phyloP scores from a whole-genome alignment of 2,888 invertebrate species.

The Tanytarsus gracilentus region DNA sequence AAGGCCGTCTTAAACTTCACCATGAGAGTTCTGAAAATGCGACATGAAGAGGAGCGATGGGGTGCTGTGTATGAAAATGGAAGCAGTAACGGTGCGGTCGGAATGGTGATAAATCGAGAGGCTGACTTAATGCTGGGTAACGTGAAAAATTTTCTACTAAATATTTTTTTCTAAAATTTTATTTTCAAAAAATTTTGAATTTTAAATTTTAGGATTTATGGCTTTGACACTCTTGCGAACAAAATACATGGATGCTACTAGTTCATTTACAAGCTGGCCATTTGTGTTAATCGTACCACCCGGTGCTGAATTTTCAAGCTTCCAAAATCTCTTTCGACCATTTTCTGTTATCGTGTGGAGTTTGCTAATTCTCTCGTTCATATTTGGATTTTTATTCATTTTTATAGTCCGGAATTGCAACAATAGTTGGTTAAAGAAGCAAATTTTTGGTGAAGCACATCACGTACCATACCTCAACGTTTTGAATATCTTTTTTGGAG shows the following conservation, averaged over 20 bases:
- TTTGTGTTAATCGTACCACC: neutral
- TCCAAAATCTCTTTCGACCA: neutral
- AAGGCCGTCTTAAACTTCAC: neutral
- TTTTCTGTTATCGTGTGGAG: neutral
- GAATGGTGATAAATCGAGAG: neutral
- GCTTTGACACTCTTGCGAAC: neutral
- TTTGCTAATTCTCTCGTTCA: neutral
- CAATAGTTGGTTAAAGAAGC: neutral
- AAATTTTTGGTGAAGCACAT: neutral
- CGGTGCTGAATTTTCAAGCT: neutral
- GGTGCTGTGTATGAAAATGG: neutral
- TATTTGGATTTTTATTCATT: neutral
- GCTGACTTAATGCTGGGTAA: neutral
- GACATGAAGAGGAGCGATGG: neutral
- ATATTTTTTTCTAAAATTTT: too few relatives aligned
- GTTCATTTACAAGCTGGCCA: neutral
- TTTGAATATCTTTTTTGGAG: neutral
- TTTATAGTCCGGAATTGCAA: neutral
- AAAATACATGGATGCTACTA: neutral
- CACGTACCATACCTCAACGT: neutral
- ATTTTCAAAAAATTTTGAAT: too few relatives aligned
- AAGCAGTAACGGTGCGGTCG: neutral
- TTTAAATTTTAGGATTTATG: neutral
- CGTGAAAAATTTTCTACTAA: too few relatives aligned
- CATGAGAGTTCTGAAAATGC: neutral